Evolutionary conservation across 2,888 invertebrate genomes (phyloP).

Genomic region (Amphipyra tragopoginis): DNA sequence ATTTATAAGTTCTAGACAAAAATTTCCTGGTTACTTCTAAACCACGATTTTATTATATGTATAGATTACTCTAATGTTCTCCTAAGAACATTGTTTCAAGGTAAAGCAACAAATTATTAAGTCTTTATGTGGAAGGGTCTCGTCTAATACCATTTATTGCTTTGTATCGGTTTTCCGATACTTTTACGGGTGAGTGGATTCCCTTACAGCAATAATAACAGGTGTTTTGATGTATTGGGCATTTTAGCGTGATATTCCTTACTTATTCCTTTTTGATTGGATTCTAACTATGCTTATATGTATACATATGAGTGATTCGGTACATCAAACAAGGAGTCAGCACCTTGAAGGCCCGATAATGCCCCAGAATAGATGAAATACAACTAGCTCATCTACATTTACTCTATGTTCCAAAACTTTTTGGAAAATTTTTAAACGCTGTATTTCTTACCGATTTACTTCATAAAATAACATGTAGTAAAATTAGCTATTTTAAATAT

Average conservation of each 20-base stretch:
- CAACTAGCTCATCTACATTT: no score
- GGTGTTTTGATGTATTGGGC: constrained; percentile 24
- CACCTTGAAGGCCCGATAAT: no score
- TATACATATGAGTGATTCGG: neutral
- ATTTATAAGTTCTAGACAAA: no score
- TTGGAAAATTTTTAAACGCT: no score
- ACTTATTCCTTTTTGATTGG: constrained; percentile 3
- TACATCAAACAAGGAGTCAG: neutral
- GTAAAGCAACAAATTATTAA: constrained; percentile 17
- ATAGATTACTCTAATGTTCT: no score
- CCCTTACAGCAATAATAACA: constrained; percentile 17
- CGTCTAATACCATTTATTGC: constrained; percentile 23
- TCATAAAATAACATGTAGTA: no score
- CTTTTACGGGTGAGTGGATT: constrained; percentile 11
- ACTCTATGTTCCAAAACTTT: no score
- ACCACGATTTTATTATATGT: no score
- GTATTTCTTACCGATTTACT: no score
- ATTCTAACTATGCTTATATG: neutral
- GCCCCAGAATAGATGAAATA: no score
- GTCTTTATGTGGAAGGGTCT: constrained; percentile 2
- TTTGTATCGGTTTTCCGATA: constrained; percentile 32
- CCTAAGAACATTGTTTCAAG: neutral
- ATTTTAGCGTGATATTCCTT: constrained; percentile 13
- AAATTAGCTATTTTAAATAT: no score
- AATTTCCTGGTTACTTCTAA: no score